Evolutionary conservation across 2,797 vertebrate species (phyloP).

Genomic region (Syngnathus rostellatus): DNA sequence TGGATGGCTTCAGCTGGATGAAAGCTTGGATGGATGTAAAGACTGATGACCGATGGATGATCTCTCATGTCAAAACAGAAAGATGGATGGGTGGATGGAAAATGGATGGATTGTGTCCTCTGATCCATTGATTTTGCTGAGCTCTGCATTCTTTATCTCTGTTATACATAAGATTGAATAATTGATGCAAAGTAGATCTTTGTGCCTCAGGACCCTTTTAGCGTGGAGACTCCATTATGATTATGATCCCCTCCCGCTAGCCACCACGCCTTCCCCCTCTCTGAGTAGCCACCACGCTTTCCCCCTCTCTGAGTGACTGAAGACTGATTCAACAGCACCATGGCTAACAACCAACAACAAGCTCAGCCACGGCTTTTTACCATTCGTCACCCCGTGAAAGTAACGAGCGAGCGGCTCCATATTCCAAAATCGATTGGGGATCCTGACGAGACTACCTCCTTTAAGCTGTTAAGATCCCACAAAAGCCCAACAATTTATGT

Average conservation of each 20-base stretch:
- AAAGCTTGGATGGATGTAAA: not conserved
- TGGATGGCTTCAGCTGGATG: not conserved
- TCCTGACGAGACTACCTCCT: not conserved
- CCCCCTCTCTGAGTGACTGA: constrained; percentile 18
- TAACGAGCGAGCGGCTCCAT: not conserved
- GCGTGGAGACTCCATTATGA: constrained; percentile 52
- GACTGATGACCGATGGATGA: not conserved
- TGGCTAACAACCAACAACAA: not conserved
- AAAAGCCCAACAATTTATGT: not conserved
- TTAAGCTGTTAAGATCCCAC: constrained; percentile 6
- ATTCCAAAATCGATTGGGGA: not conserved
- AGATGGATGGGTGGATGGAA: not conserved
- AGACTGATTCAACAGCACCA: not conserved
- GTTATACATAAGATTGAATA: constrained; percentile 69
- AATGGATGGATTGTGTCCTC: constrained; percentile 11
- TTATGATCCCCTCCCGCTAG: constrained; percentile 49
- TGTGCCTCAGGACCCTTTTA: constrained; percentile 50
- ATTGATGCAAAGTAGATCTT: constrained; percentile 69
- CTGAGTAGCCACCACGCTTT: constrained; percentile 26
- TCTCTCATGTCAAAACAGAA: not conserved
- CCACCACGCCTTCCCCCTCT: constrained; percentile 34
- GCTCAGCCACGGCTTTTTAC: not conserved
- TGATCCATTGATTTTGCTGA: constrained; percentile 53
- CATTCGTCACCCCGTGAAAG: constrained; percentile 1
- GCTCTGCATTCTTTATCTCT: constrained; percentile 46